Conservation (phyloP, 2,113 vertebrate genomes). For the Raja brachyura region DNA sequence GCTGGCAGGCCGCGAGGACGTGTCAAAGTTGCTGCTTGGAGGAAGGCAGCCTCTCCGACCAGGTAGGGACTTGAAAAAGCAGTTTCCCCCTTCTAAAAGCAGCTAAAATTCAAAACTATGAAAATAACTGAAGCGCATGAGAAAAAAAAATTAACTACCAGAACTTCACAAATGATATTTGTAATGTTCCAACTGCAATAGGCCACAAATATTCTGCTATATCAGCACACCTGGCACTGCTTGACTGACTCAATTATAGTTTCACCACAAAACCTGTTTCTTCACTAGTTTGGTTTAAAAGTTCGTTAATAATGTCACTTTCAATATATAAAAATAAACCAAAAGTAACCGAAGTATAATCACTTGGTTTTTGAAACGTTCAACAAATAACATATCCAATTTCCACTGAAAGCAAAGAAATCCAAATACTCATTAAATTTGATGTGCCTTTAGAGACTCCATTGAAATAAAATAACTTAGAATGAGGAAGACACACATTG, state of each 20-base stretch:
- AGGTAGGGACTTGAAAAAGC: too few species aligned
- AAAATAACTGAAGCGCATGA: neutral
- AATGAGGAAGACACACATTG: too few species aligned
- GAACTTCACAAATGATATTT: neutral
- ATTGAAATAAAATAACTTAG: too few species aligned
- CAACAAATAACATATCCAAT: neutral
- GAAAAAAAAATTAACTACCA: neutral
- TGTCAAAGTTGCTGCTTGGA: too few species aligned
- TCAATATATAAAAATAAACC: neutral
- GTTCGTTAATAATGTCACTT: neutral
- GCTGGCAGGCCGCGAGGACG: too few species aligned
- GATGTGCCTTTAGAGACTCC: neutral
- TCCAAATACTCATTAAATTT: neutral
- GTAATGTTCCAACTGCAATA: neutral
- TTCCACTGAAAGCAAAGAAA: neutral
- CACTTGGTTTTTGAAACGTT: neutral
- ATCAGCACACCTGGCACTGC: neutral
- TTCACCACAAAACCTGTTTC: neutral
- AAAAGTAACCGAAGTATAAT: slow-evolving; percentile 21
- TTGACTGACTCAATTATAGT: neutral
- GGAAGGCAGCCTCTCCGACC: too few species aligned
- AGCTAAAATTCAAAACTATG: neutral
- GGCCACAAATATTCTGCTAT: neutral
- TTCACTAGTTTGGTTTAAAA: neutral
- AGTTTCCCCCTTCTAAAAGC: too few species aligned